phyloP scores from a whole-genome alignment of 2,888 invertebrate genomes.

The Machimus atricapillus region DNA sequence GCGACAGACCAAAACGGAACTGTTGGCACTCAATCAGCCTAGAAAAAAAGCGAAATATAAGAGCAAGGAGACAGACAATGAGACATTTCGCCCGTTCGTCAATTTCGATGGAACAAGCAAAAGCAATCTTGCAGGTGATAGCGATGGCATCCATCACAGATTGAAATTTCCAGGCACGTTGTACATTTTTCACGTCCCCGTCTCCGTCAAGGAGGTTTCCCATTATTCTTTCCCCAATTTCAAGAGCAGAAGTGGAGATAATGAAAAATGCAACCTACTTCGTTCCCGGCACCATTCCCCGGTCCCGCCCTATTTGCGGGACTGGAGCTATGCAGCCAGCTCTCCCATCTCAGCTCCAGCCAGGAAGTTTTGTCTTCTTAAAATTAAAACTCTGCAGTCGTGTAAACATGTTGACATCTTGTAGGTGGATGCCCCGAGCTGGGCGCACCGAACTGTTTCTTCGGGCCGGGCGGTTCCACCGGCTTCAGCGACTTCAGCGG shows the following conservation, averaged over 20 bases:
- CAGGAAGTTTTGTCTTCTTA: neutral
- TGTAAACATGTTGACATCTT: conserved; percentile 19
- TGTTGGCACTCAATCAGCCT: neutral
- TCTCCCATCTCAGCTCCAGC: neutral
- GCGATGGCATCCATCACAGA: neutral
- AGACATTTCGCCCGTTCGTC: neutral
- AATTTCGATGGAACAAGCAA: neutral
- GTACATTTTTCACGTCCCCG: neutral
- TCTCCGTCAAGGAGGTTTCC: neutral
- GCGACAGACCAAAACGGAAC: neutral
- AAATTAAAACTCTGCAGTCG: conserved; percentile 24
- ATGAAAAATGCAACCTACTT: conserved; percentile 13
- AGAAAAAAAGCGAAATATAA: neutral
- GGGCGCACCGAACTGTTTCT: neutral
- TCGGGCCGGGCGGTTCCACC: neutral
- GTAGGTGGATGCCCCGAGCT: neutral
- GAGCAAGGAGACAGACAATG: neutral
- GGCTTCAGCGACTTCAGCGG: neutral
- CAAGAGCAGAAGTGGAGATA: neutral
- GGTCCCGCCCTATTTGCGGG: neutral
- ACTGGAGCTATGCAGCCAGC: neutral
- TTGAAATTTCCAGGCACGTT: neutral
- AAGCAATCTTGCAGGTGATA: neutral
- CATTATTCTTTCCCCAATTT: neutral
- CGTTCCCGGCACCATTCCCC: neutral